Percentiles rank a stretch among this genome's conserved stretches.
phyloP scores from a whole-genome alignment of 1,140 invertebrate genomes.

The Diorhabda elongata region DNA sequence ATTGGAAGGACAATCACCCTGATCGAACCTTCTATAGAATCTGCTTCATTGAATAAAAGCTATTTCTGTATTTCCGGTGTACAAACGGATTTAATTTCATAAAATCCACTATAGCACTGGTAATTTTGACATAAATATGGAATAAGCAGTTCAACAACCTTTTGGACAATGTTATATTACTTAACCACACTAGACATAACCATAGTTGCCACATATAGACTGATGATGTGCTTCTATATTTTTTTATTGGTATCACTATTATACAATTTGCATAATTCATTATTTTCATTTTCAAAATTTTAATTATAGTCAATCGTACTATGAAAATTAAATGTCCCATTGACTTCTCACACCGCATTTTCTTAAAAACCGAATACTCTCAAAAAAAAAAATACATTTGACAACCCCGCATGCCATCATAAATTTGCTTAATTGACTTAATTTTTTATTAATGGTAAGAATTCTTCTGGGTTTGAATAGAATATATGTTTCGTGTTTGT shows the following conservation, averaged over 20 bases:
- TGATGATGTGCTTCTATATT: not conserved
- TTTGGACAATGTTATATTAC: slow-evolving; percentile 8
- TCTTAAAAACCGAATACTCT: too few species aligned
- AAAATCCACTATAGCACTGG: not conserved
- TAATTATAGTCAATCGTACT: too few species aligned
- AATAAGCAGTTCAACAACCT: slow-evolving; percentile 20
- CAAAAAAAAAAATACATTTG: not conserved
- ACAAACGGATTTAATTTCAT: slow-evolving; percentile 5
- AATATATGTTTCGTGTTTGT: too few species aligned
- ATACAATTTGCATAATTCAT: too few species aligned
- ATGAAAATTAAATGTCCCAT: too few species aligned
- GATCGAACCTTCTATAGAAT: not conserved
- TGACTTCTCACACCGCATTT: too few species aligned
- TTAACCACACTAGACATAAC: slow-evolving; percentile 1
- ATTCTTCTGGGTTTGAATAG: not conserved
- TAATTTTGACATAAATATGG: slow-evolving; percentile 18
- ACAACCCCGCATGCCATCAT: not conserved
- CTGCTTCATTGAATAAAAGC: slow-evolving; percentile 4
- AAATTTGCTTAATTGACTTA: slow-evolving; percentile 1
- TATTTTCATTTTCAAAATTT: too few species aligned
- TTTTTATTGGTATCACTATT: too few species aligned
- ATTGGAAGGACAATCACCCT: not conserved
- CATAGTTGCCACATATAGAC: not conserved
- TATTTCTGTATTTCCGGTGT: slow-evolving; percentile 10
- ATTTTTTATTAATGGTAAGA: not conserved